Percentiles rank a stretch among this genome's conserved stretches.
These are phyloP conservation scores for Danio albolineatus DNA, from an alignment of 2,797 vertebrate species.

Conservation along the genomic window DNA sequence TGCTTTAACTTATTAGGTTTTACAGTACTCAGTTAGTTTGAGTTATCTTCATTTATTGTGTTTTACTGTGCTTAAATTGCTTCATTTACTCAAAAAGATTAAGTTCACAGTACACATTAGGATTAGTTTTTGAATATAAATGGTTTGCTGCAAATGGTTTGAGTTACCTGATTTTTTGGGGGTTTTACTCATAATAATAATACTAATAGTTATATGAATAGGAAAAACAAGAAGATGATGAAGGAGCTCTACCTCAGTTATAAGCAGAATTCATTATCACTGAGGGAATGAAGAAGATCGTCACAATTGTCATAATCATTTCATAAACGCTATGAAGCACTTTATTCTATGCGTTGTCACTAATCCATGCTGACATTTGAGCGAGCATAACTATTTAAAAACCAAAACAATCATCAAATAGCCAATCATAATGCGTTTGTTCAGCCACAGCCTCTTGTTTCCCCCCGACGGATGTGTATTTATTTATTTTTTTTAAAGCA, in stretches of 20 bases:
- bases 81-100: too few relatives aligned
- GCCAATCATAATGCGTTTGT: conserved; percentile 33
- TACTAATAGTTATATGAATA: neutral
- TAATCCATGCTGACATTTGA: neutral
- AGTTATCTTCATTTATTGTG: too few relatives aligned
- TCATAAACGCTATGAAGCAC: neutral
- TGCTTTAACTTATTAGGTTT: too few relatives aligned
- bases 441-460: conserved; percentile 26
- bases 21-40: too few relatives aligned
- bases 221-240: too few relatives aligned
- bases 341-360: neutral
- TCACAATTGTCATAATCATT: neutral
- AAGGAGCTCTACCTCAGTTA: neutral
- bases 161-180: too few relatives aligned
- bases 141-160: too few relatives aligned
- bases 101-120: too few relatives aligned
- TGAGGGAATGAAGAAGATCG: neutral
- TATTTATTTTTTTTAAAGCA: conserved; percentile 33
- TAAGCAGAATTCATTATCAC: neutral
- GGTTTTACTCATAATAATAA: too few relatives aligned
- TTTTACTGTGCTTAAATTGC: too few relatives aligned
- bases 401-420: conserved; percentile 19
- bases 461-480: conserved; percentile 34
- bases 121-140: too few relatives aligned
- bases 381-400: conserved; percentile 12